Conservation (phyloP, 2,888 invertebrate species). For the Drosophila emarginata region DNA sequence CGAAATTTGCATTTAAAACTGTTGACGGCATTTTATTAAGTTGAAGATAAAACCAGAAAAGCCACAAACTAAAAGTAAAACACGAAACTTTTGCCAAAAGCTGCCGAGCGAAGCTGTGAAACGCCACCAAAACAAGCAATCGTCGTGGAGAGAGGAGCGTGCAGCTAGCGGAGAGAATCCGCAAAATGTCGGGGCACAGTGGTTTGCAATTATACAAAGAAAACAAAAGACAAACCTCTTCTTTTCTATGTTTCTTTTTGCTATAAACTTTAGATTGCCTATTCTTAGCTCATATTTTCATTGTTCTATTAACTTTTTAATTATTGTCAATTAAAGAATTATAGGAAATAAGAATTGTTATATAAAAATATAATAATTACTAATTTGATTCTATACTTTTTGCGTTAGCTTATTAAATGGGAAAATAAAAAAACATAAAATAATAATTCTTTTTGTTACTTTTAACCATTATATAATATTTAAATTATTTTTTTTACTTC, state of each 20-base stretch:
- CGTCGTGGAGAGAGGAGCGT: slow-evolving; percentile 1
- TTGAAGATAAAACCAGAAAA: slow-evolving; percentile 79
- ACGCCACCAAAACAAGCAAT: slow-evolving; percentile 52
- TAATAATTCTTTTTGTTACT: neutral
- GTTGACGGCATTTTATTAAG: slow-evolving; percentile 78
- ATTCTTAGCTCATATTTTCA: no score
- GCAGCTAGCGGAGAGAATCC: slow-evolving; percentile 8
- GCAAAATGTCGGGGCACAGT: slow-evolving; percentile 10
- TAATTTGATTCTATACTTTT: no score
- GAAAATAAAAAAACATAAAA: neutral
- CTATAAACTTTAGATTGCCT: no score
- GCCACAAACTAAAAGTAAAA: slow-evolving; percentile 77
- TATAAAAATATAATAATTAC: no score
- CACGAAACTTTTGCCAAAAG: slow-evolving; percentile 72
- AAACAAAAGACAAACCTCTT: neutral
- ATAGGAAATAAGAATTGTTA: no score
- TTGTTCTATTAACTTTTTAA: no score
- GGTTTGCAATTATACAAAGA: neutral
- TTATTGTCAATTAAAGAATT: no score
- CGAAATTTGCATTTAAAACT: slow-evolving; percentile 78
- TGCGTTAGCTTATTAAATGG: no score
- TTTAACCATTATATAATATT: no score
- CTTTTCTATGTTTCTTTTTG: no score
- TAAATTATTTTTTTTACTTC: no score
- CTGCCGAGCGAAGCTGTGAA: slow-evolving; percentile 73